phyloP scores from a whole-genome alignment of 2,888 invertebrate genomes.

The Cotesia congregata region DNA sequence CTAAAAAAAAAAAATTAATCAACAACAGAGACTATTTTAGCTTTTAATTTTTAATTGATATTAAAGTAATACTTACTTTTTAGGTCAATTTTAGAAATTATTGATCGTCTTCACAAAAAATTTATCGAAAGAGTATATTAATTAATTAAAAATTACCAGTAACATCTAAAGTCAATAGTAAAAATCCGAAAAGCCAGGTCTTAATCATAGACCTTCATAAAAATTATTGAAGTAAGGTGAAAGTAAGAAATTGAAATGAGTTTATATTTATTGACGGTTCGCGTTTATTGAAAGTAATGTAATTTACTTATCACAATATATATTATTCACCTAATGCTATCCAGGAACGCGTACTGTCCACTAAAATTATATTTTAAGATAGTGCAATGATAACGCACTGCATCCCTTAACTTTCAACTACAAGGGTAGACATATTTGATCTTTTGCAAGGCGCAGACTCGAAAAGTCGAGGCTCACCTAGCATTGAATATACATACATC shows the following conservation, averaged over 20 bases:
- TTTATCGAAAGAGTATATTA: background rate
- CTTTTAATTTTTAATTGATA: background rate
- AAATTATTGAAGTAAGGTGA: background rate
- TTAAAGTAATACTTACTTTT: background rate
- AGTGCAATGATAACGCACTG: slow-evolving; percentile 50
- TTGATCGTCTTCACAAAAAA: background rate
- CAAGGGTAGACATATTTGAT: slow-evolving; percentile 63
- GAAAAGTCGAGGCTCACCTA: slow-evolving; percentile 17
- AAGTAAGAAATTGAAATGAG: background rate
- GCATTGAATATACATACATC: background rate
- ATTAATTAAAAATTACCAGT: background rate
- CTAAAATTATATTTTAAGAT: slow-evolving; percentile 41
- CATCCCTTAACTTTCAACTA: slow-evolving; percentile 50
- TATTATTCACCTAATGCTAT: slow-evolving; percentile 46
- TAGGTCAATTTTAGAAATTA: background rate
- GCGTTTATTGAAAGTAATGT: slow-evolving; percentile 23
- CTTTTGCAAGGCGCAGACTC: slow-evolving; percentile 55
- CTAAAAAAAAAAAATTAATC: background rate
- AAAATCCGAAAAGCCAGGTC: background rate
- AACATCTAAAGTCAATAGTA: background rate
- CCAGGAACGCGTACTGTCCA: slow-evolving; percentile 49
- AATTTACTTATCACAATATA: background rate
- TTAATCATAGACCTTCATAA: background rate
- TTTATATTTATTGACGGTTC: slow-evolving; percentile 14
- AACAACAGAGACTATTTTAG: background rate